Evolutionary conservation across 2,113 vertebrate species (phyloP).

Genomic region (Corythoichthys haematopterus): DNA sequence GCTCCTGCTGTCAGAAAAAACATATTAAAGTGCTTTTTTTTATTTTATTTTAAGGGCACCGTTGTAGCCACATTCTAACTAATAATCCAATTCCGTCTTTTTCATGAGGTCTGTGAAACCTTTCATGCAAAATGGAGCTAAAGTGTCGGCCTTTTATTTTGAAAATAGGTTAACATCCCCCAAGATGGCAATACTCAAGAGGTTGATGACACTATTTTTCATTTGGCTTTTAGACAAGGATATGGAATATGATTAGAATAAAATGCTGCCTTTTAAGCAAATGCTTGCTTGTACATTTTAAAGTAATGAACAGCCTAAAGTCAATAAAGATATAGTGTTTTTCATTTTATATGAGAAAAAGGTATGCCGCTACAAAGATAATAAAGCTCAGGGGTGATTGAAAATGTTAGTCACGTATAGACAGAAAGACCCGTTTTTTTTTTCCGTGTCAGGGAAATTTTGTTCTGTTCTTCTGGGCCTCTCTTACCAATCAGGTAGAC

Average conservation of each 20-base stretch:
- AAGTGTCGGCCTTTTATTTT: slow-evolving; percentile 18
- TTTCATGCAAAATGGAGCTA: slow-evolving; percentile 16
- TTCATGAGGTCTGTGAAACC: slow-evolving; percentile 14
- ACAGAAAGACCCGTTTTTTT: too few relatives aligned
- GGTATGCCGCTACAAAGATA: too few relatives aligned
- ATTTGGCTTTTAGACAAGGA: background rate
- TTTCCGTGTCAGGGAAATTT: background rate
- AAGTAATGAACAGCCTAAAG: slow-evolving; percentile 1
- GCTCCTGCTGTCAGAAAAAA: slow-evolving; percentile 30
- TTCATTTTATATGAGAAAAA: too few relatives aligned
- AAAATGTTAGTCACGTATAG: too few relatives aligned
- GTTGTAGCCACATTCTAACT: slow-evolving; percentile 12
- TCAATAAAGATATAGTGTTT: background rate
- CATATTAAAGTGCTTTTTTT: slow-evolving; percentile 18
- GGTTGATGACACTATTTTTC: slow-evolving; percentile 2
- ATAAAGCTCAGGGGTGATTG: too few relatives aligned
- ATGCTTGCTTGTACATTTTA: background rate
- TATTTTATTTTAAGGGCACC: slow-evolving; percentile 6
- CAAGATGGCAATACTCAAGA: slow-evolving; percentile 8
- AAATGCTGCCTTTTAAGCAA: background rate
- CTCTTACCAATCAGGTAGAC: background rate
- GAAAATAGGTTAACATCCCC: slow-evolving; percentile 8
- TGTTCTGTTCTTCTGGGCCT: background rate
- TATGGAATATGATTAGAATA: background rate
- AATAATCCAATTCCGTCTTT: slow-evolving; percentile 22